Percentiles rank a stretch among this genome's conserved stretches.
Evolutionary conservation across 2,888 invertebrate species (phyloP).

Genomic region (Aphelenchoides bicaudatus): DNA sequence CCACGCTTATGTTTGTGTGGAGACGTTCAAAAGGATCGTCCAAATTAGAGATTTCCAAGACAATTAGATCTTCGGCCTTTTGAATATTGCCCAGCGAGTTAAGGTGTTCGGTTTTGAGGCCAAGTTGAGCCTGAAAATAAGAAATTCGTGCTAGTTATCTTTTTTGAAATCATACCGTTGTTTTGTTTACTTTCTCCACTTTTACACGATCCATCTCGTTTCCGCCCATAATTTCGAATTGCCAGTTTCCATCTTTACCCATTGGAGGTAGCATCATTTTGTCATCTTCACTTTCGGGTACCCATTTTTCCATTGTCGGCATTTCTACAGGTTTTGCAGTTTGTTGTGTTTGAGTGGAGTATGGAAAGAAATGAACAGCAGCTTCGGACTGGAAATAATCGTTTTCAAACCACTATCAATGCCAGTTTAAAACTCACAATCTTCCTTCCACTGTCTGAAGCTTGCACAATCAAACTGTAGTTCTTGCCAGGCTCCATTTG

Average conservation of each 20-base stretch:
- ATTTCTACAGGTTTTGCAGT: background rate
- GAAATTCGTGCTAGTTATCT: too few relatives aligned
- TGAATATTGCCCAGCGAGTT: background rate
- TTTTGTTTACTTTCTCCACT: slow-evolving; percentile 30
- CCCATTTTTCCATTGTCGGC: slow-evolving; percentile 9
- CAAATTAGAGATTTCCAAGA: slow-evolving; percentile 25
- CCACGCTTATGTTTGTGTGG: slow-evolving; percentile 26
- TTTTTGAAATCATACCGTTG: slow-evolving; percentile 23
- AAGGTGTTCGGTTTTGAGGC: slow-evolving; percentile 10
- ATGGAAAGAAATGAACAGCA: background rate
- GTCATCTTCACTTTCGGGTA: slow-evolving; percentile 4
- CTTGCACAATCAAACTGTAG: slow-evolving; percentile 27
- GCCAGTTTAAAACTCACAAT: background rate
- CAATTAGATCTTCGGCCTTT: slow-evolving; percentile 8
- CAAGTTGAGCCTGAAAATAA: slow-evolving; percentile 9
- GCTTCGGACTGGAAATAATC: slow-evolving; percentile 2
- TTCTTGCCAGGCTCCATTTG: slow-evolving; percentile 19
- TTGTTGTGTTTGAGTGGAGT: background rate
- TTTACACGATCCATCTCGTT: slow-evolving; percentile 26
- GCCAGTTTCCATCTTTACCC: slow-evolving; percentile 26
- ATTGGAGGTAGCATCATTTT: slow-evolving; percentile 22
- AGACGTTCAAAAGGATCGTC: slow-evolving; percentile 27
- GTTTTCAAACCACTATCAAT: background rate
- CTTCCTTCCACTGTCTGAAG: background rate
- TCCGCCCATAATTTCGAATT: slow-evolving; percentile 30